These are phyloP conservation scores for Pelobates cultripes DNA, from an alignment of 2,797 vertebrate species.

Conservation along the genomic window DNA sequence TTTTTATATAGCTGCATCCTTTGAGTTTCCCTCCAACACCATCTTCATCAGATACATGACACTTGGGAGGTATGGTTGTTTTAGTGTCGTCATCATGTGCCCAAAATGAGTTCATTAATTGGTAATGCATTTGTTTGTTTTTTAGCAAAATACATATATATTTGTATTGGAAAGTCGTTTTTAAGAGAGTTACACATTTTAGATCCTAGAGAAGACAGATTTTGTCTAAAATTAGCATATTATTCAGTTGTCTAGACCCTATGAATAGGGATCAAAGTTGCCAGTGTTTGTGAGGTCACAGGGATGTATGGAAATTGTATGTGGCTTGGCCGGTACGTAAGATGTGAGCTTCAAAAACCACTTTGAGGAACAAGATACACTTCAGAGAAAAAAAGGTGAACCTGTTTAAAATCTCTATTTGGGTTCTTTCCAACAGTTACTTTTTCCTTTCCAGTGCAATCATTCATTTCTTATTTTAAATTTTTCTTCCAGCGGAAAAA, in stretches of 20 bases:
- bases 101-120: too few species aligned
- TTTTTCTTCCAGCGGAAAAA: slow-evolving; percentile 20
- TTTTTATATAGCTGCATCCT: too few species aligned
- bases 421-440: slow-evolving; percentile 28
- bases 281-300: neutral
- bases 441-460: slow-evolving; percentile 29
- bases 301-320: slow-evolving; percentile 16
- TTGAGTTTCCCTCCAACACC: too few species aligned
- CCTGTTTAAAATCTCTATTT: slow-evolving; percentile 36
- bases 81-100: too few species aligned
- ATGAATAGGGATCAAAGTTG: neutral
- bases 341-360: slow-evolving; percentile 23
- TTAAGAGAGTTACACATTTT: too few species aligned
- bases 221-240: neutral
- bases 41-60: too few species aligned
- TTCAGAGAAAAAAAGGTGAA: slow-evolving; percentile 29
- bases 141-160: too few species aligned
- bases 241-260: neutral
- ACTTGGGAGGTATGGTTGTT: too few species aligned
- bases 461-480: slow-evolving; percentile 39
- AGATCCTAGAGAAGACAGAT: too few species aligned
- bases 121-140: too few species aligned
- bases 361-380: slow-evolving; percentile 26
- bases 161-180: too few species aligned
- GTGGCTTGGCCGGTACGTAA: slow-evolving; percentile 28